phyloP scores from a whole-genome alignment of 2,888 invertebrate species.

The Urechis unicinctus region DNA sequence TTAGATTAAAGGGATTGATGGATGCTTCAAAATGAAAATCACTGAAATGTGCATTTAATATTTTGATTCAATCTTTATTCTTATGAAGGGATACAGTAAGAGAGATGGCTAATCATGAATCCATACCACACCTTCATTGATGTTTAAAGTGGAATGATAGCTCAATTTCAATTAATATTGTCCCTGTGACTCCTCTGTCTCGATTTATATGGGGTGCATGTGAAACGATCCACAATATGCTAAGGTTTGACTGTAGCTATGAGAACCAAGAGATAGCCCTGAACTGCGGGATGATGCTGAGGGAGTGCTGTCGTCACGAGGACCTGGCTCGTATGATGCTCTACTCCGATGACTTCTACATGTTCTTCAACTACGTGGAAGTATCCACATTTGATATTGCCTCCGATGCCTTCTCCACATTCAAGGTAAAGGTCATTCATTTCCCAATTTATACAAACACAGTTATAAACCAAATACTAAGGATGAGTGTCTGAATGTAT shows the following conservation, averaged over 20 bases:
- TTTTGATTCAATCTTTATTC: too few relatives aligned
- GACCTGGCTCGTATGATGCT: conserved; percentile 97
- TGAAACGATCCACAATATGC: neutral
- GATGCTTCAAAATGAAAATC: too few relatives aligned
- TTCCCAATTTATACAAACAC: neutral
- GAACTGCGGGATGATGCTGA: conserved; percentile 97
- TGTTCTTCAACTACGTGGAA: conserved; percentile 99
- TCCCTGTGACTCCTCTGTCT: too few relatives aligned
- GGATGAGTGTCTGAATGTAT: neutral
- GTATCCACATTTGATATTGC: conserved; percentile 99
- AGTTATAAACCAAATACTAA: neutral
- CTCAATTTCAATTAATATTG: too few relatives aligned
- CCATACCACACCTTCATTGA: too few relatives aligned
- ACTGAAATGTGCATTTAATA: too few relatives aligned
- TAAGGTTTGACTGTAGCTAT: conserved; percentile 63
- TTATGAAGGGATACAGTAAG: too few relatives aligned
- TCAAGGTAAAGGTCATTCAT: conserved; percentile 96
- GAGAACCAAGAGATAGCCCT: conserved; percentile 98
- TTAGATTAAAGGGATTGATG: too few relatives aligned
- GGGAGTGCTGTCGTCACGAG: conserved; percentile 97
- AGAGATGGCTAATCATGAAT: too few relatives aligned
- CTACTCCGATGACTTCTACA: conserved; percentile 95
- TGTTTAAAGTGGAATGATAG: too few relatives aligned
- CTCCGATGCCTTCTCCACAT: conserved; percentile 99
- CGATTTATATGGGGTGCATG: too few relatives aligned